phyloP scores from a whole-genome alignment of 2,113 vertebrate species.

The Platichthys stellatus region DNA sequence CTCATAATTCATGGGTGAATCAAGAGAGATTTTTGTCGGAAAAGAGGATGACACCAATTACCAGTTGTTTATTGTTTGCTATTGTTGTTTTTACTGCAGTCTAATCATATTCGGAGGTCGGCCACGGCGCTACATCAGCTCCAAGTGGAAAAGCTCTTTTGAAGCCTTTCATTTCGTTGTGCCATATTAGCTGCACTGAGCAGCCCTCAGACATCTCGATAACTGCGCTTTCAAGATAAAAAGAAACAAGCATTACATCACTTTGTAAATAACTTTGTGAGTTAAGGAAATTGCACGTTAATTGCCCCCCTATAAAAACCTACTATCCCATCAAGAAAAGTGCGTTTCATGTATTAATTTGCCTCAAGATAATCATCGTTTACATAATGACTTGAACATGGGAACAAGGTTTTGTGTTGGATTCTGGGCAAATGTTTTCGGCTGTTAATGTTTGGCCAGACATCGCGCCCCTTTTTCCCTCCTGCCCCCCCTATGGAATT shows the following conservation, averaged over 20 bases:
- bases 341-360: slow-evolving; percentile 81
- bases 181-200: slow-evolving; percentile 79
- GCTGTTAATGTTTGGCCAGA: slow-evolving; percentile 61
- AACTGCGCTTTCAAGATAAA: slow-evolving; percentile 81
- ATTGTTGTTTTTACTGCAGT: slow-evolving; percentile 74
- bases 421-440: slow-evolving; percentile 47
- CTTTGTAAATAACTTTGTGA: slow-evolving; percentile 76
- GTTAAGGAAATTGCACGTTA: slow-evolving; percentile 81
- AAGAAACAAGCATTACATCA: slow-evolving; percentile 80
- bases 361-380: slow-evolving; percentile 78
- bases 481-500: slow-evolving; percentile 55
- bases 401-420: slow-evolving; percentile 71
- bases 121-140: slow-evolving; percentile 72
- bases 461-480: slow-evolving; percentile 56
- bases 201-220: slow-evolving; percentile 70
- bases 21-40: slow-evolving; percentile 68
- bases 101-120: slow-evolving; percentile 82
- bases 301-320: slow-evolving; percentile 75
- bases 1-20: slow-evolving; percentile 72
- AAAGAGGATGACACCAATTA: slow-evolving; percentile 74
- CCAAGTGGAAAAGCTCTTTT: slow-evolving; percentile 73
- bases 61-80: slow-evolving; percentile 76
- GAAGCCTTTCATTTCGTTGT: slow-evolving; percentile 79
- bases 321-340: slow-evolving; percentile 72
- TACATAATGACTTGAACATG: slow-evolving; percentile 74